These are phyloP conservation scores for Deroplatys truncata DNA, from an alignment of 2,888 invertebrate species.

Conservation along the genomic window DNA sequence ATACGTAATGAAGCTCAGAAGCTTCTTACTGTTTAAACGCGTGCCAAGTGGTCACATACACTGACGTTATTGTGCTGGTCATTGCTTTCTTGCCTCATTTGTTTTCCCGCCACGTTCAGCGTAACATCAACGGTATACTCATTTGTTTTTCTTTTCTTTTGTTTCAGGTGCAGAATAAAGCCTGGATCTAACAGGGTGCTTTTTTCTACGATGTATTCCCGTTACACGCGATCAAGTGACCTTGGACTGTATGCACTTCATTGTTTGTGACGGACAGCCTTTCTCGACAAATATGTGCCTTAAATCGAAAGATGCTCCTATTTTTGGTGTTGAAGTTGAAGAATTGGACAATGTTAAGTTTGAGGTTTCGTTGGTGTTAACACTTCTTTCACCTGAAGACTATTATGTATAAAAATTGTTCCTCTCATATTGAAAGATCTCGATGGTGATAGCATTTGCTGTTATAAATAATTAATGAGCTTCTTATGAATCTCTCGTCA, in stretches of 20 bases:
- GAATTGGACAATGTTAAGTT: background rate
- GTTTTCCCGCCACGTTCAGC: background rate
- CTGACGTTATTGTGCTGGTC: background rate
- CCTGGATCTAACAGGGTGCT: background rate
- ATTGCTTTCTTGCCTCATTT: background rate
- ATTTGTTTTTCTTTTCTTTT: background rate
- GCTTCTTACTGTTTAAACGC: background rate
- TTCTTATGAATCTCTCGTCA: background rate
- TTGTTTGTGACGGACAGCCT: background rate
- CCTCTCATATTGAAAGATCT: background rate
- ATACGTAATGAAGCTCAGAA: too few species aligned
- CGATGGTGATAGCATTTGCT: background rate
- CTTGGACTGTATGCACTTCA: background rate
- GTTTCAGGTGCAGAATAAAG: background rate
- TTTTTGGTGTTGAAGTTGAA: too few species aligned
- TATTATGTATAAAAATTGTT: background rate
- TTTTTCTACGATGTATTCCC: background rate
- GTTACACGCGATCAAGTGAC: background rate
- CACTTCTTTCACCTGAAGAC: background rate
- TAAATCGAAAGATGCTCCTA: background rate
- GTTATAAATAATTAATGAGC: background rate
- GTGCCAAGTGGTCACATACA: background rate
- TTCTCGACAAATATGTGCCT: background rate
- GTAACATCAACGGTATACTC: background rate
- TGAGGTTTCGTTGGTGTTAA: background rate